Evolutionary conservation across 64 coral and sea anemone species (phyloP), one percentile per base, ranked within the genome.

Genomic region (Platygyra sinensis): DNA sequence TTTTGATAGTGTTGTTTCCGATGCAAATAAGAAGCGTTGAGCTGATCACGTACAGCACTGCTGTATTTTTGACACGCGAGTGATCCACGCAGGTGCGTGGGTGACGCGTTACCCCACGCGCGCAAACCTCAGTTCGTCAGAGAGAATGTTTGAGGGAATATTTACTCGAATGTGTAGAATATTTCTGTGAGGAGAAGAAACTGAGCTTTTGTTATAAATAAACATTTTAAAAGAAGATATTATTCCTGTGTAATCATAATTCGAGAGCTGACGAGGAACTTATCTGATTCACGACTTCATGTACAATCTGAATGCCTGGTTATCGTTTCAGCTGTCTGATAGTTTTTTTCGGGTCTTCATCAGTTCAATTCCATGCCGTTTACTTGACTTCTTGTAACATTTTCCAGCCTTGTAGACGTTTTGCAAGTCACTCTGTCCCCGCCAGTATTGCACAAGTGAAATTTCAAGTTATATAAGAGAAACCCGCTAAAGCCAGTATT

Each of bases 131-230:
- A 10, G 17, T 12, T 19, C 5, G 11, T 77, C 5, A 77, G 42
- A 76, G 15, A 42, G 74, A 50, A 50, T 77, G 33, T 50, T 39
- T 61, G 2, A 32, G 28, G 14, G 79, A 30, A 62, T 30, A 61
- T 28, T 46, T 62, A 33, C 52, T 24, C 19, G 16, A 33, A 81
- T 14, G 15, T 39, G 18, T 14, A 12, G 3, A 14, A 33, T 33
- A 42, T 83, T 62, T 80, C 29, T 27, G 30, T 54, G 30, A 62
- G 78, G 55, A 62, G 78, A 80, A 62, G 78, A 80, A 80, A 80
- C 32, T n/a, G 52, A 80, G 78, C 78, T 61, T 80, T 80, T 60
- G 78, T 32, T 80, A 80, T 80, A 80, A 77, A 77, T 77, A 77
- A 60, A 80, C 78, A 83, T 42, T 83, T 30, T 65, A 22, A 24